phyloP scores from a whole-genome alignment of 2,888 invertebrate genomes.

The Dysmachus trigonus region DNA sequence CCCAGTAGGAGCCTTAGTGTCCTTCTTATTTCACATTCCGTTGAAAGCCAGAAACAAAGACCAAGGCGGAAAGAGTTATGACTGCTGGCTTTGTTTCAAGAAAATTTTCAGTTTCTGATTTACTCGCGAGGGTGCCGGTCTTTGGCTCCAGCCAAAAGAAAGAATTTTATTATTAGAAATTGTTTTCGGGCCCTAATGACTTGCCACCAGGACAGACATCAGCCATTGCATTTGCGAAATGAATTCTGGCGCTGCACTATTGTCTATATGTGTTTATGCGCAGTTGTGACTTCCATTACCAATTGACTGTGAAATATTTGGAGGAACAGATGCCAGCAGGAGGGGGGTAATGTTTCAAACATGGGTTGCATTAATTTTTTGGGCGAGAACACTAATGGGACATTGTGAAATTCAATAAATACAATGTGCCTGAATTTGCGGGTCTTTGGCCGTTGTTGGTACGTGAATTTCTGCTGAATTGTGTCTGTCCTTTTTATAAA shows the following conservation, averaged over 20 bases:
- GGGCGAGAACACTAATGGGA: background rate
- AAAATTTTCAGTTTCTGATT: conserved; percentile 28
- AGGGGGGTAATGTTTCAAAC: background rate
- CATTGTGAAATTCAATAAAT: background rate
- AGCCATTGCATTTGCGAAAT: conserved; percentile 3
- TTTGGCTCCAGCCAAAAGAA: background rate
- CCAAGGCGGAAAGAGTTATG: background rate
- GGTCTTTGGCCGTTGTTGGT: background rate
- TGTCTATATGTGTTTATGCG: background rate
- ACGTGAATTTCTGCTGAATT: background rate
- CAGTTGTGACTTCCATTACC: background rate
- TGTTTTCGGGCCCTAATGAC: conserved; percentile 33
- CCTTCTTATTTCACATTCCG: background rate
- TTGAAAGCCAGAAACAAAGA: background rate
- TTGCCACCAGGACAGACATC: background rate
- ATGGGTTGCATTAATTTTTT: background rate
- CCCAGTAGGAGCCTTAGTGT: background rate
- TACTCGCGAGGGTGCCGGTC: conserved; percentile 7
- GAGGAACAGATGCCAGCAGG: background rate
- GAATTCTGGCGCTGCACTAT: background rate
- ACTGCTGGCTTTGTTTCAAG: conserved; percentile 32
- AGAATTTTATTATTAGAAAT: conserved; percentile 13
- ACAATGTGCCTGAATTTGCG: background rate
- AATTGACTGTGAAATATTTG: background rate
- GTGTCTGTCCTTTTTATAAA: background rate